Conservation (phyloP, 1,140 invertebrate species). For the Pygmarrhopalites habei region DNA sequence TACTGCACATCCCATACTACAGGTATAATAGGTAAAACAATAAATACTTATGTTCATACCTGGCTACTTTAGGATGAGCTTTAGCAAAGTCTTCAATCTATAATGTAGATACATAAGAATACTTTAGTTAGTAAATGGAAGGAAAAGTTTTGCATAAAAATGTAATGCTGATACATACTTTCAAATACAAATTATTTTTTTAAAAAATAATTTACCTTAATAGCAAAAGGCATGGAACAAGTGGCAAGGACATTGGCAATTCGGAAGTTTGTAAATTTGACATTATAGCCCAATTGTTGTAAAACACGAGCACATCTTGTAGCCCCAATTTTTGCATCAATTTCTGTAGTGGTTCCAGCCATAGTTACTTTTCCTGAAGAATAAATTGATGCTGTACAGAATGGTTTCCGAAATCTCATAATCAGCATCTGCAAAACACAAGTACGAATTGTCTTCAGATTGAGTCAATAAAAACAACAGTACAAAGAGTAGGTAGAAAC, state of each 20-base stretch:
- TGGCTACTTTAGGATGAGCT: constrained; percentile 66
- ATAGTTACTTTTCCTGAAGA: constrained; percentile 95
- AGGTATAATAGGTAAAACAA: too few relatives aligned
- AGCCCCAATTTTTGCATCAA: constrained; percentile 82
- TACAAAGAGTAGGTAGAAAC: too few relatives aligned
- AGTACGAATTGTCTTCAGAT: too few relatives aligned
- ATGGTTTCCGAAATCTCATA: constrained; percentile 89
- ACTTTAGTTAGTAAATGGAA: too few relatives aligned
- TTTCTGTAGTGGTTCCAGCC: constrained; percentile 89
- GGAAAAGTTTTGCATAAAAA: too few relatives aligned
- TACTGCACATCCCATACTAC: too few relatives aligned
- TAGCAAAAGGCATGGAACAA: constrained; percentile 93
- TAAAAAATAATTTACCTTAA: too few relatives aligned
- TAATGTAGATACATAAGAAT: too few relatives aligned
- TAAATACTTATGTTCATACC: too few relatives aligned
- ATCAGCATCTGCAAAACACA: constrained; percentile 79
- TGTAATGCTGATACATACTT: too few relatives aligned
- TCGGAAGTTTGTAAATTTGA: constrained; percentile 85
- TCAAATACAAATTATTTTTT: too few relatives aligned
- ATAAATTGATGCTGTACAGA: constrained; percentile 94
- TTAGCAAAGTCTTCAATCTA: constrained; percentile 81
- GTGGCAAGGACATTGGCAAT: constrained; percentile 97
- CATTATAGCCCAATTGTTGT: constrained; percentile 86
- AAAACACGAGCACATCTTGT: constrained; percentile 79
- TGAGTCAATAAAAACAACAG: too few relatives aligned